A percentile compares a stretch with the other conserved stretches of the same genome.
phyloP scores from a whole-genome alignment of 2,888 invertebrate species.

The Drosophila tripunctata region DNA sequence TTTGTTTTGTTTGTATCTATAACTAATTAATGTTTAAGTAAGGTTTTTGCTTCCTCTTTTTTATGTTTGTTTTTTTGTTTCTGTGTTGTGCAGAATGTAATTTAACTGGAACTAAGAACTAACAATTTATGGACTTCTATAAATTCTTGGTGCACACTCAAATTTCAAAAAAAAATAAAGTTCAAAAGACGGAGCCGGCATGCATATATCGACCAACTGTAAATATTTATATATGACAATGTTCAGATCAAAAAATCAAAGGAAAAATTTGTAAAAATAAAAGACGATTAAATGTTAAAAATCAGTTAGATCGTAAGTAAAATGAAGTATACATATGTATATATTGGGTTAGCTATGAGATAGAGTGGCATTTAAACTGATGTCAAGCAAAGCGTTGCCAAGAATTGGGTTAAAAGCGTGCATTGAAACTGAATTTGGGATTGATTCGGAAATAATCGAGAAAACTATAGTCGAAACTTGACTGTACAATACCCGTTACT shows the following conservation, averaged over 20 bases:
- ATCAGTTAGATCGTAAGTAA: conserved; percentile 32
- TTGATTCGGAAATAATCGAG: conserved; percentile 1
- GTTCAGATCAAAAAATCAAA: conserved; percentile 39
- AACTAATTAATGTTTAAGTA: conserved; percentile 42
- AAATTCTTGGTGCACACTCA: conserved; percentile 60
- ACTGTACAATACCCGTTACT: no score
- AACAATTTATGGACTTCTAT: conserved; percentile 56
- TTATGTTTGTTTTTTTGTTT: conserved; percentile 5
- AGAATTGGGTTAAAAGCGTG: conserved; percentile 55
- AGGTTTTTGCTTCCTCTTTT: no score
- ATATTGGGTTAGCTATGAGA: conserved; percentile 27
- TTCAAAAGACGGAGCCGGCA: conserved; percentile 85
- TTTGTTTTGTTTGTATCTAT: conserved; percentile 44
- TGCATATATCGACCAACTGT: conserved; percentile 85
- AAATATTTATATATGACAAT: conserved; percentile 82
- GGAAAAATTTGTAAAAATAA: conserved; percentile 10
- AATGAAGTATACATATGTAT: not conserved
- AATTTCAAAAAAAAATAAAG: conserved; percentile 71
- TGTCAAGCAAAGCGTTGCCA: conserved; percentile 26
- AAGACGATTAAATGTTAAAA: conserved; percentile 6
- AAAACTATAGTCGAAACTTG: not conserved
- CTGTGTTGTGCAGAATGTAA: conserved; percentile 48
- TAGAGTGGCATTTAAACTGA: conserved; percentile 23
- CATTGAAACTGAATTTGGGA: conserved; percentile 9
- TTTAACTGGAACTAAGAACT: conserved; percentile 48